Conservation (phyloP, 2,113 vertebrate genomes). For the Desmodus rotundus region DNA sequence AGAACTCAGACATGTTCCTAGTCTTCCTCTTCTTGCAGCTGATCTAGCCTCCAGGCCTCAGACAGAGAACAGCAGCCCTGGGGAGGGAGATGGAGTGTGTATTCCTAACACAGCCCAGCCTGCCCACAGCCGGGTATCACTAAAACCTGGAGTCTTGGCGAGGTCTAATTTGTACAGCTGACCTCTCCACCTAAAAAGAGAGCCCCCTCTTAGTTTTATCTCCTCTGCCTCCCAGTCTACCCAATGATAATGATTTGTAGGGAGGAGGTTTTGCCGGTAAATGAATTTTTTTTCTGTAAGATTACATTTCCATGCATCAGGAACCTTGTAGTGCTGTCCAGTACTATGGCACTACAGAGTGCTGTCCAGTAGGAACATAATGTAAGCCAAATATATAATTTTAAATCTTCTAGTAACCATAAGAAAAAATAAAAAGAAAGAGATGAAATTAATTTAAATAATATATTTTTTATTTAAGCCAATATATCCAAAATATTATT, state of each 20-base stretch:
- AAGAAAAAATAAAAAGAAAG: constrained; percentile 4
- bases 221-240: neutral
- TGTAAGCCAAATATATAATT: neutral
- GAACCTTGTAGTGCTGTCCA: neutral
- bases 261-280: neutral
- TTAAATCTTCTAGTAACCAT: neutral
- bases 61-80: neutral
- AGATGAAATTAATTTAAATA: constrained; percentile 21
- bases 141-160: neutral
- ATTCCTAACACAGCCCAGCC: neutral
- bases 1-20: neutral
- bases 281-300: constrained; percentile 21
- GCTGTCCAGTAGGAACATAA: constrained; percentile 6
- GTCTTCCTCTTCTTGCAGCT: neutral
- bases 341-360: too few relatives aligned
- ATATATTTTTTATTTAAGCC: constrained; percentile 13
- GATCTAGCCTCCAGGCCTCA: neutral
- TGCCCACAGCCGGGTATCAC: neutral
- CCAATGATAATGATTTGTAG: neutral
- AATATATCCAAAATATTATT: constrained; percentile 25
- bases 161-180: neutral
- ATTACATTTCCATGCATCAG: constrained; percentile 22
- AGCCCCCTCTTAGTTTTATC: neutral
- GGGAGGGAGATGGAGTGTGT: neutral
- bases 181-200: neutral